Conservation (phyloP, 2,888 invertebrate genomes). For the Cabera pusaria region DNA sequence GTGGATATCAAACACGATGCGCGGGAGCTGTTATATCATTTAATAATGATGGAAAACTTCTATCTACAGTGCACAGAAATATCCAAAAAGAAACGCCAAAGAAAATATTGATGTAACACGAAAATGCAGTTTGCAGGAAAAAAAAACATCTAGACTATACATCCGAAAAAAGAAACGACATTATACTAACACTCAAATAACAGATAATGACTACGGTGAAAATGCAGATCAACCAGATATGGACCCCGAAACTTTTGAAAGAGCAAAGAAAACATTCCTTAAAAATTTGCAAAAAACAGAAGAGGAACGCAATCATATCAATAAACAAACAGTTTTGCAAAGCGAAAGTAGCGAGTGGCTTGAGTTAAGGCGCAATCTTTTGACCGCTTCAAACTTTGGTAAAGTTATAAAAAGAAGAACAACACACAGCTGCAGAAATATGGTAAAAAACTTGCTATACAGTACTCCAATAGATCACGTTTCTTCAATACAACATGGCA, state of each 20-base stretch:
- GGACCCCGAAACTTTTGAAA: constrained; percentile 10
- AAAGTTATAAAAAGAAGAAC: constrained; percentile 8
- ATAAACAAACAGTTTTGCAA: constrained; percentile 12
- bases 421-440: constrained; percentile 3
- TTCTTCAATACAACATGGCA: constrained; percentile 8
- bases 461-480: constrained; percentile 5
- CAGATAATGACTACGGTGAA: constrained; percentile 10
- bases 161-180: constrained; percentile 1
- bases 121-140: constrained; percentile 3
- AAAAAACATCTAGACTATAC: constrained; percentile 1
- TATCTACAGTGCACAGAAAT: constrained; percentile 9
- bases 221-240: constrained; percentile 10
- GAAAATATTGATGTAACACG: background rate
- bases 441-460: constrained; percentile 16
- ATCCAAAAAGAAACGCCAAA: constrained; percentile 1
- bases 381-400: constrained; percentile 26
- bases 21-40: constrained; percentile 17
- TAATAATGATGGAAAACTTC: constrained; percentile 8
- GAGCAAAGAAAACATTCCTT: constrained; percentile 8
- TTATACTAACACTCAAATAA: background rate
- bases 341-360: constrained; percentile 21
- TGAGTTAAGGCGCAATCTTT: constrained; percentile 16
- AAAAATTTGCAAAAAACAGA: constrained; percentile 9
- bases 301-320: constrained; percentile 10
- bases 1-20: constrained; percentile 10